These are phyloP conservation scores for Cryptoblepharus egeriae DNA, from an alignment of 2,797 vertebrate species.

Conservation along the genomic window DNA sequence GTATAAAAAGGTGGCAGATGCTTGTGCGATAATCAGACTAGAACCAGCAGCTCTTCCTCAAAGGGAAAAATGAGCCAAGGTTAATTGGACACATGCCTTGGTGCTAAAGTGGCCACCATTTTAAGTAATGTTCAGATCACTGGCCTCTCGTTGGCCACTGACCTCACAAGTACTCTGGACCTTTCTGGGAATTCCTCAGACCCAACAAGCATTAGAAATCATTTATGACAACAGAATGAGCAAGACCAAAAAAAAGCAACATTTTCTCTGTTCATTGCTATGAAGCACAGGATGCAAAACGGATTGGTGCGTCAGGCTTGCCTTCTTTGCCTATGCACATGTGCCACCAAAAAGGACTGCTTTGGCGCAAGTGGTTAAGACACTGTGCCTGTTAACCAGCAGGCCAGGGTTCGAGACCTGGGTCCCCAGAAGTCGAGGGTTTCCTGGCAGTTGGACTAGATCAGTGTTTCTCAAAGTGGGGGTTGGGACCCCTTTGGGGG, in stretches of 20 bases:
- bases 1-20: background rate
- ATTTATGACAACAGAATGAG: background rate
- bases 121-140: background rate
- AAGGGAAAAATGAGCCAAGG: background rate
- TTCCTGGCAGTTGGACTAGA: no score
- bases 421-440: no score
- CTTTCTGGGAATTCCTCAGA: background rate
- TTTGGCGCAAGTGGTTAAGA: no score
- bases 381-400: no score
- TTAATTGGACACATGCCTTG: background rate
- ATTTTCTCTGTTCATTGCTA: background rate
- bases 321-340: no score
- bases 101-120: background rate
- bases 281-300: background rate
- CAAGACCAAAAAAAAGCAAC: background rate
- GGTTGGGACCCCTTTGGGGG: no score
- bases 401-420: background rate
- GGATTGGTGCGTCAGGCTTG: background rate
- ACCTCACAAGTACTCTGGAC: background rate
- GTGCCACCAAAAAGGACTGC: background rate
- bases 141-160: background rate
- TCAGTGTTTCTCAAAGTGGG: no score
- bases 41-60: background rate
- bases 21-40: background rate
- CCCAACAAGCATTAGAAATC: background rate